These are phyloP conservation scores for Miniopterus natalensis DNA, from an alignment of 2,113 vertebrate genomes.

Conservation along the genomic window DNA sequence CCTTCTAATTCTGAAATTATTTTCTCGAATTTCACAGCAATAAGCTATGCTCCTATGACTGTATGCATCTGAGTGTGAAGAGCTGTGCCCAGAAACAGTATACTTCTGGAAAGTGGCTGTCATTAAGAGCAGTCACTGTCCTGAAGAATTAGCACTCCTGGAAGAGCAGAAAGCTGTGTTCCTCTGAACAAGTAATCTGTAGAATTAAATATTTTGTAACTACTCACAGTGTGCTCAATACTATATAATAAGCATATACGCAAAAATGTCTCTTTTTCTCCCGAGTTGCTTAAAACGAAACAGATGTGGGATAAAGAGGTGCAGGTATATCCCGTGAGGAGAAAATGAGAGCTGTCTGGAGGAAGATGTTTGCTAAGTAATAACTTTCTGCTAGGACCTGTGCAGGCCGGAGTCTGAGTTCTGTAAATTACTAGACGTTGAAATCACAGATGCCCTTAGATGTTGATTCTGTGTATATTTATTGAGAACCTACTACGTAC, in stretches of 20 bases:
- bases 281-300: background rate
- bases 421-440: background rate
- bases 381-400: conserved; percentile 24
- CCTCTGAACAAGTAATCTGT: background rate
- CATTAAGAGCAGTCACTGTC: background rate
- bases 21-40: conserved; percentile 40
- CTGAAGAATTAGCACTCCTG: background rate
- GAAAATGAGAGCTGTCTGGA: background rate
- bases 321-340: background rate
- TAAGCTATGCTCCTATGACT: background rate
- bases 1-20: conserved; percentile 45
- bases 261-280: background rate
- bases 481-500: background rate
- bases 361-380: background rate
- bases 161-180: background rate
- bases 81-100: conserved; percentile 29
- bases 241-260: background rate
- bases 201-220: conserved; percentile 46
- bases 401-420: background rate
- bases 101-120: background rate
- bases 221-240: background rate
- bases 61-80: background rate
- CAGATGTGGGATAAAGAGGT: conserved; percentile 8
- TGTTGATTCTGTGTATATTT: background rate
- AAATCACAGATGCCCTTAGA: background rate